Evolutionary conservation across 1,140 invertebrate genomes (phyloP), one percentile per base, ranked within the genome.

Genomic region (Drosophila ananassae): DNA sequence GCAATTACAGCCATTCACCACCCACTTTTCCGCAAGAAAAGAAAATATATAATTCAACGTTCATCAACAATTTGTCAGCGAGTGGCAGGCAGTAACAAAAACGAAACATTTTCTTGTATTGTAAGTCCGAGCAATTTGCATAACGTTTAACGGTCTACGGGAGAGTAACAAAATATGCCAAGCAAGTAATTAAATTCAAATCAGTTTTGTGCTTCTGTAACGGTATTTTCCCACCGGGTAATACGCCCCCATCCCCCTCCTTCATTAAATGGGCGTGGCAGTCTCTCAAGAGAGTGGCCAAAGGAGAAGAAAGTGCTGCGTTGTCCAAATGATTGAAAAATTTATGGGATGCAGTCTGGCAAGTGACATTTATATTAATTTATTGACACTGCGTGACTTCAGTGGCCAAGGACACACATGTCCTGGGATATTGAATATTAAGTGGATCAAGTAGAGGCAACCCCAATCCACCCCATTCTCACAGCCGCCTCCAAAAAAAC

Each of bases 61-160:
- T 89, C 75, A 87, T 87, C 82, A 87, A 87, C 82, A 87, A 87
- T 87, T 89, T 87, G 83, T 89, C 83, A 82, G 83, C 52, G 66
- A 69, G 32, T 69, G 71, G 72, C 68, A 79, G 69, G 21, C 17
- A 37, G 34, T 37, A 47, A 47, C 44, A 47, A 21, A 47, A 67
- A 73, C 41, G 41, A 77, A 64, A 60, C 48, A 61, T 48, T 72
- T 72, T 69, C 61, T 61, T 67, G 51, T 57, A 47, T 71, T 34
- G 55, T 60, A 25, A 62, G 57, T 69, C 54, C 47, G 62, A 73
- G 57, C 39, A 79, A 87, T 87, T 87, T 87, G 63, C 82, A 87
- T 82, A 87, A 78, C 83, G 82, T 81, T 85, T 85, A 84, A 84
- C 66, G 48, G 55, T 69, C 46, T 52, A 63, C 66, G 80, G 39